Conservation (phyloP, 2,888 invertebrate genomes). For the Lymantria dispar region DNA sequence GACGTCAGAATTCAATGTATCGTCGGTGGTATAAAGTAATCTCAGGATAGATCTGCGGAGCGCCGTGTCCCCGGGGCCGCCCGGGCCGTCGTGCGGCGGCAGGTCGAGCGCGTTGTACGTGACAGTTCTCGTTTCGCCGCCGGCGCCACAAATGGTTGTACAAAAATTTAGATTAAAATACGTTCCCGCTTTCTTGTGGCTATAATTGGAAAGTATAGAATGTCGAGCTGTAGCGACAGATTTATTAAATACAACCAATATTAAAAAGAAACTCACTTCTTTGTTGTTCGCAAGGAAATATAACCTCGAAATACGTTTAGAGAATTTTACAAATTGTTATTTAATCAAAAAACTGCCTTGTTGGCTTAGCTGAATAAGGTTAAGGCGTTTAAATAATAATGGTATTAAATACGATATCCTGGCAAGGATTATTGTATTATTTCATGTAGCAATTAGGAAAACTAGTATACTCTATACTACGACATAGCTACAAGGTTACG, state of each 20-base stretch:
- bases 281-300: too few relatives aligned
- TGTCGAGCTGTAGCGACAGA: neutral
- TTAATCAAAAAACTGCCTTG: too few relatives aligned
- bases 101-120: conserved; percentile 16
- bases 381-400: too few relatives aligned
- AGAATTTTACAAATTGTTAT: too few relatives aligned
- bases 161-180: conserved; percentile 27
- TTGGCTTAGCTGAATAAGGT: too few relatives aligned
- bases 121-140: conserved; percentile 26
- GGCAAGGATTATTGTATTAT: too few relatives aligned
- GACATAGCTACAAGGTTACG: too few relatives aligned
- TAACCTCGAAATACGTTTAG: too few relatives aligned
- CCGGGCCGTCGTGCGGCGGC: conserved; percentile 1
- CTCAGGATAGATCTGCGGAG: conserved; percentile 18
- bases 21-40: conserved; percentile 19
- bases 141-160: conserved; percentile 19
- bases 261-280: neutral
- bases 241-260: neutral
- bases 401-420: too few relatives aligned
- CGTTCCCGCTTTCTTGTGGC: conserved; percentile 12
- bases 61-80: neutral
- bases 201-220: conserved; percentile 11
- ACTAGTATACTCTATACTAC: too few relatives aligned
- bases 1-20: conserved; percentile 25
- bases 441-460: too few relatives aligned